Evolutionary conservation across 2,888 invertebrate genomes (phyloP).

Genomic region (Serrognathus titanus): DNA sequence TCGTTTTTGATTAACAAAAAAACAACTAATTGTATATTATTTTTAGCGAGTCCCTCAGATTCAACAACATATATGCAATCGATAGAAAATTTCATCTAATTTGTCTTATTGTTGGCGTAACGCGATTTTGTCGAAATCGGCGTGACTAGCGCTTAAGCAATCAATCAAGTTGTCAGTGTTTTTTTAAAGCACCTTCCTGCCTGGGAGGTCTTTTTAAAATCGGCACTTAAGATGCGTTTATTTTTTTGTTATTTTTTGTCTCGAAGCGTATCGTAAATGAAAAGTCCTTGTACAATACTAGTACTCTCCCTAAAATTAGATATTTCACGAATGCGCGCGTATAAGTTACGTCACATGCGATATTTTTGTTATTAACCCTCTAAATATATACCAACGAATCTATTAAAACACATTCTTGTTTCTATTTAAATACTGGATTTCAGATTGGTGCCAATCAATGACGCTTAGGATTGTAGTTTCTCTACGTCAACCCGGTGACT

Average conservation of each 20-base stretch:
- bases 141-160: constrained; percentile 29
- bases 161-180: constrained; percentile 31
- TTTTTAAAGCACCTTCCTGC: constrained; percentile 19
- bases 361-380: constrained; percentile 33
- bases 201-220: constrained; percentile 23
- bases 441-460: constrained; percentile 34
- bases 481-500: constrained; percentile 12
- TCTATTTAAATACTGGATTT: constrained; percentile 30
- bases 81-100: constrained; percentile 30
- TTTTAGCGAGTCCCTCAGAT: too few species aligned
- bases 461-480: constrained; percentile 26
- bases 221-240: too few species aligned
- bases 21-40: too few species aligned
- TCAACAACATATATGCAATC: not conserved
- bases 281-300: too few species aligned
- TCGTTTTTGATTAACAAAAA: too few species aligned
- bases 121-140: constrained; percentile 29
- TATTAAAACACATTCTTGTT: constrained; percentile 31
- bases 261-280: too few species aligned
- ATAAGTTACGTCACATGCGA: constrained; percentile 29
- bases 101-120: constrained; percentile 33
- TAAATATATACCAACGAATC: constrained; percentile 28
- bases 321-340: not conserved
- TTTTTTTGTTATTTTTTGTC: too few species aligned
- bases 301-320: not conserved